Evolutionary conservation across 2,113 vertebrate genomes (phyloP), one percentile per base, ranked within the genome.

Genomic region (Rhea pennata): DNA sequence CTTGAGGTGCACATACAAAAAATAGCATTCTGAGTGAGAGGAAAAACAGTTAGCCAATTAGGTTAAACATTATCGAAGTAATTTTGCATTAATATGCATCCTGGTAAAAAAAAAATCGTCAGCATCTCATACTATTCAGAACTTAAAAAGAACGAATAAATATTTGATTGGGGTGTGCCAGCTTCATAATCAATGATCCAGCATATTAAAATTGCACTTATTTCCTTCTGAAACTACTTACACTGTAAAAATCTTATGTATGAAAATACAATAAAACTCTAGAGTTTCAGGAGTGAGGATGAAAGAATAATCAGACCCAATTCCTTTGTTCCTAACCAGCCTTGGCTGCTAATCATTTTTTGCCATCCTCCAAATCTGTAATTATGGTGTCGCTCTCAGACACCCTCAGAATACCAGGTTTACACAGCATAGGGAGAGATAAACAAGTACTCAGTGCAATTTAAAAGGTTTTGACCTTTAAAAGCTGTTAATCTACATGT

Each of bases 401-500:
- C 93, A 95, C 96, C 96, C 95, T 95, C 50, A 90, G 89, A 95
- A 92, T 84, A 91, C 95, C 92, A 93, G 95, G 96, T 97, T 98
- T 97, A 98, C 96, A 97, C 76, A 94, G 95, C 88, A 96, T 50
- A 92, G 84, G 86, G 70, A 97, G 94, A 95, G 93, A 95, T 90
- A 98, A 98, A 98, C 97, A 93, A 96, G 90, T 90, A 95, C 93
- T 97, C 75, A 66, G 66, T 88, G 87, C 87, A 96, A 96, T 96
- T 95, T 97, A 81, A 97, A 96, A 97, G 96, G 87, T 84, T 92
- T 91, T 98, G 97, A 98, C 96, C 95, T 97, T 91, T 97, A 93
- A 93, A 93, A 96, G 93, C 96, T 98, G 92, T 96, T 96, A 97
- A 96, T 96, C 94, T 97, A 59, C 81, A 93, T 26, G 75, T 92